Evolutionary conservation across 1,140 invertebrate species (phyloP).

Genomic region (Coptotermes formosanus): DNA sequence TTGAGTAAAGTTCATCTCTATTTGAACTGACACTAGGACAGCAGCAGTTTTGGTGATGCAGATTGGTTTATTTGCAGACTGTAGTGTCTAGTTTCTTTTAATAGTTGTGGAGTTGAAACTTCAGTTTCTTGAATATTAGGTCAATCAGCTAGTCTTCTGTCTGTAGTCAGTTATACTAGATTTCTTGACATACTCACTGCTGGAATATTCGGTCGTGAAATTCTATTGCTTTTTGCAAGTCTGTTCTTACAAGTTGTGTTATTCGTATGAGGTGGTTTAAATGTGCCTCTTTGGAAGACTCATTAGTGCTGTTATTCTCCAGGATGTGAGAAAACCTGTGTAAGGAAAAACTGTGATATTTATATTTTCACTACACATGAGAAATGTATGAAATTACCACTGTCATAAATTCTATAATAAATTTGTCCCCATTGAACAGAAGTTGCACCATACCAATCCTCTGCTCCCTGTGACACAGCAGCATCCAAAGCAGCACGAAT

Average conservation of each 20-base stretch:
- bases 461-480: slow-evolving; percentile 68
- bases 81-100: too few species aligned
- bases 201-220: slow-evolving; percentile 78
- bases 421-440: too few species aligned
- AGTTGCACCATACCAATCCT: slow-evolving; percentile 58
- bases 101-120: too few species aligned
- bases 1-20: too few species aligned
- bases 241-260: slow-evolving; percentile 75
- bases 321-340: slow-evolving; percentile 66
- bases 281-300: slow-evolving; percentile 57
- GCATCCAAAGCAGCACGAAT: slow-evolving; percentile 61
- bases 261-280: slow-evolving; percentile 77
- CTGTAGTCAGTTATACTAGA: too few species aligned
- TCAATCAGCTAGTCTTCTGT: too few species aligned
- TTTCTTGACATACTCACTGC: slow-evolving; percentile 46
- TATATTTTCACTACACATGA: neutral
- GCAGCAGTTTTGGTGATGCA: too few species aligned
- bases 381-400: too few species aligned
- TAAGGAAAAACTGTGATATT: slow-evolving; percentile 24
- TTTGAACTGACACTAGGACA: too few species aligned
- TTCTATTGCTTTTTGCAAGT: slow-evolving; percentile 77
- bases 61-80: too few species aligned
- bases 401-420: too few species aligned
- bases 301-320: slow-evolving; percentile 63
- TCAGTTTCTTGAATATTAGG: too few species aligned